Evolutionary conservation across 2,113 vertebrate species (phyloP), one percentile per base, ranked within the genome.

Genomic region (Chascanopsetta lugubris): DNA sequence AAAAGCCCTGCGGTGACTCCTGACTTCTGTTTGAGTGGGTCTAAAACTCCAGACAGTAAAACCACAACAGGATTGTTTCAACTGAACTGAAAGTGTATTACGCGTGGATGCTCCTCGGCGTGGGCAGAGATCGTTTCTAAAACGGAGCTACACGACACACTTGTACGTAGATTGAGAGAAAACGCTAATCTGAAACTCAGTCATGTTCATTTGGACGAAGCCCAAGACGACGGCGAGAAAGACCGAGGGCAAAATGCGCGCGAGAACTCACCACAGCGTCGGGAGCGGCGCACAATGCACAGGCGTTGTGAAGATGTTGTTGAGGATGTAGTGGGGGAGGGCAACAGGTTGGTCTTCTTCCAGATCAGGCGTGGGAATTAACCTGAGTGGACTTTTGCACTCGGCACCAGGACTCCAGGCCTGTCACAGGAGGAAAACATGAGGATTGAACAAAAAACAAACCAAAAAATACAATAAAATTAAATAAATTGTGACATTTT

Each of bases 231-330:
- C 7, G 10, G 30, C 7, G 30, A 36, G 18, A 20, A 8, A 47
- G 26, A 43, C 26, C 4, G 27, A 29, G 27, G 8, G 27, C 30
- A 13, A 7, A n/a, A 55, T 7, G 11, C n/a, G n/a, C n/a, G n/a
- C n/a, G n/a, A 10, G 43, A 10, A 69, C 93, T 90, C 82, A 98
- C 97, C 95, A 94, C 47, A 99, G 88, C 0, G 90, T 22, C 8
- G 97, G 97, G 29, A 99, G 92, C 0, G 97, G 96, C 0, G 94
- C 94, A 8, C 93, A 89, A 48, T 93, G 92, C n/a, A 90, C 77
- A 0, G 94, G 93, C 2, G 90, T 87, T 11, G 85, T 45, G 6
- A 88, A 92, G n/a, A 91, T 68, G 63, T 83, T 83, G 70, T 81
- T 75, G 1, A 90, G 84, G 74, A 62, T 61, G 62, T 88, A 92